Evolutionary conservation across 2,888 invertebrate genomes (phyloP).

Genomic region (Diploptera punctata): DNA sequence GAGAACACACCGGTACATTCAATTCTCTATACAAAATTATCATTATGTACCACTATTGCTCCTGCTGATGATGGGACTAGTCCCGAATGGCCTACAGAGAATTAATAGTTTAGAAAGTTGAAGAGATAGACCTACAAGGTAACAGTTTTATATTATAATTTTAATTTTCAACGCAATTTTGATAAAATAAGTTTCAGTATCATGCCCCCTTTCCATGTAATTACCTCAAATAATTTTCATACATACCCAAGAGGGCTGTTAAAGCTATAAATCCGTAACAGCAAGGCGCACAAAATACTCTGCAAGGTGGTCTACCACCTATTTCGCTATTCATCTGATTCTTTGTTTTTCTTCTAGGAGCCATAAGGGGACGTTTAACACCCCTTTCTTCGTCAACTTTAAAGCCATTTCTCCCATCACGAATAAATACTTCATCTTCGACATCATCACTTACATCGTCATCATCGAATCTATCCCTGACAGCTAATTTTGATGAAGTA

Average conservation of each 20-base stretch:
- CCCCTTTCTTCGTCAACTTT: constrained; percentile 71
- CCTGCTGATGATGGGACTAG: no score
- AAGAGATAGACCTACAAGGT: no score
- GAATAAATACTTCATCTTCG: constrained; percentile 79
- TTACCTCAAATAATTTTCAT: no score
- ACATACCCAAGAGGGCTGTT: constrained; percentile 63
- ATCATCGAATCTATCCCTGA: constrained; percentile 73
- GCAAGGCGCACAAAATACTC: constrained; percentile 67
- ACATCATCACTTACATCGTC: constrained; percentile 74
- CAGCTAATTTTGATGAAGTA: constrained; percentile 64
- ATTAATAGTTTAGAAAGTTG: no score
- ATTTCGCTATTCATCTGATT: constrained; percentile 59
- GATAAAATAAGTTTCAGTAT: no score
- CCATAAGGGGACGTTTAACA: constrained; percentile 75
- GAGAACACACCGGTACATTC: no score
- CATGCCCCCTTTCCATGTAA: no score
- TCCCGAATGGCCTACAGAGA: no score
- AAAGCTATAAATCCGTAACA: constrained; percentile 69
- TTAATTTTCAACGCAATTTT: no score
- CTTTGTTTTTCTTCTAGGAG: constrained; percentile 67
- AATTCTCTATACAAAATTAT: no score
- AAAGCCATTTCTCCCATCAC: constrained; percentile 70
- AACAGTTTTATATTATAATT: no score
- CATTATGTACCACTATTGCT: no score
- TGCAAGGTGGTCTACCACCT: constrained; percentile 62